A percentile compares a stretch with the other conserved stretches of the same genome.
Conservation (phyloP, 2,797 vertebrate genomes). For the Sebastes cheni region DNA sequence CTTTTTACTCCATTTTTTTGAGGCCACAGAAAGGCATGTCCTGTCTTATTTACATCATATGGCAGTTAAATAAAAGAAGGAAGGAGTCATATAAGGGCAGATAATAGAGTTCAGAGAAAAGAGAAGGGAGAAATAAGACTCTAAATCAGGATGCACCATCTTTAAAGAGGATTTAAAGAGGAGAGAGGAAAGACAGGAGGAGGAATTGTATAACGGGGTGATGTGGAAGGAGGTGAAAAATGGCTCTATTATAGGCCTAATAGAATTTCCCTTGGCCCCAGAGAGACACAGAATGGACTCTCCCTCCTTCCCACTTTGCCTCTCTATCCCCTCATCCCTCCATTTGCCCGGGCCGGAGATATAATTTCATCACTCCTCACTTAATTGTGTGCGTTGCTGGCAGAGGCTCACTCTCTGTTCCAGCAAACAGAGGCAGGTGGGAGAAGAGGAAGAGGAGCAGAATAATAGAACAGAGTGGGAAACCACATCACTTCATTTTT, state of each 20-base stretch:
- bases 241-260: conserved; percentile 73
- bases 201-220: conserved; percentile 46
- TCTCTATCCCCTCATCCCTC: conserved; percentile 60
- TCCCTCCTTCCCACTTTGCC: conserved; percentile 60
- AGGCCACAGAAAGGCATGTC: neutral
- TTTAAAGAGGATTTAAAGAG: conserved; percentile 42
- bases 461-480: conserved; percentile 63
- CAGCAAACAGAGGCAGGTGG: conserved; percentile 70
- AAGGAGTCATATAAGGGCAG: neutral
- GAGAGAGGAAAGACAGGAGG: conserved; percentile 39
- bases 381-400: conserved; percentile 73
- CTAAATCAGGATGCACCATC: conserved; percentile 16
- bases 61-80: neutral
- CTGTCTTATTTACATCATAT: neutral
- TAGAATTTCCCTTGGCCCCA: conserved; percentile 74
- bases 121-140: neutral
- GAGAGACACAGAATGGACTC: conserved; percentile 75
- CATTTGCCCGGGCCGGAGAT: conserved; percentile 70
- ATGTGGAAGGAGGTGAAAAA: conserved; percentile 73
- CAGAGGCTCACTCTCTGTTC: conserved; percentile 56
- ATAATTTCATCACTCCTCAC: conserved; percentile 80
- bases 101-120: neutral
- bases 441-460: conserved; percentile 46
- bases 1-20: neutral
- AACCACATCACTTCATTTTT: conserved; percentile 78